Conservation (phyloP, 2,797 vertebrate genomes). For the Tadarida brasiliensis region DNA sequence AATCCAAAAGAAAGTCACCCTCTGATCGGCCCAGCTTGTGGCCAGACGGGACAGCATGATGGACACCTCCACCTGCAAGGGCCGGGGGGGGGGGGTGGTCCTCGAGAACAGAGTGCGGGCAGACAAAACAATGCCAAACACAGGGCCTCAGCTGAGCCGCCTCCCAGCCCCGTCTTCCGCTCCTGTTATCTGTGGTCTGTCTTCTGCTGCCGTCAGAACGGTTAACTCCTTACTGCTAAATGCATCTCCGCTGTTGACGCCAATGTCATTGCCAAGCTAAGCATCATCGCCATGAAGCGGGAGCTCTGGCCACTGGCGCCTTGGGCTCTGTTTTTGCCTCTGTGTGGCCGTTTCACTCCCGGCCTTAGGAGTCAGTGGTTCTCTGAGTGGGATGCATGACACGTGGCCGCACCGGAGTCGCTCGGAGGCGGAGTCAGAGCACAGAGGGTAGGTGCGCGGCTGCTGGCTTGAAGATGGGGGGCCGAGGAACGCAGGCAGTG, state of each 20-base stretch:
- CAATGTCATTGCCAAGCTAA: background rate
- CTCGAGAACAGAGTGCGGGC: background rate
- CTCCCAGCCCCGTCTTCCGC: background rate
- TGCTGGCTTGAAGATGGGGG: background rate
- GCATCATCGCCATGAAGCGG: background rate
- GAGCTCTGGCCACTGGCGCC: background rate
- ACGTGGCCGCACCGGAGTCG: background rate
- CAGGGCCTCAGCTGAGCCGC: background rate
- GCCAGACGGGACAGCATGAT: background rate
- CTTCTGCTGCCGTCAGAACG: background rate
- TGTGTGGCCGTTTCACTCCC: background rate
- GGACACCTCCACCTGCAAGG: background rate
- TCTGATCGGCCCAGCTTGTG: background rate
- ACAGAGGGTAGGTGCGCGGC: background rate
- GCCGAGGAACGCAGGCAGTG: background rate
- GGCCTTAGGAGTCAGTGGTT: background rate
- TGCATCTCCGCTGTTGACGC: background rate
- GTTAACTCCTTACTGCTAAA: background rate
- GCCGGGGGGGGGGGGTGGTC: background rate
- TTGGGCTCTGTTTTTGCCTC: background rate
- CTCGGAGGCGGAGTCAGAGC: background rate
- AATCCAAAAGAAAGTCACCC: background rate
- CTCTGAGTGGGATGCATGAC: background rate
- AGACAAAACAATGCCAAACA: background rate
- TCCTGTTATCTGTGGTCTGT: background rate